phyloP scores from a whole-genome alignment of 2,888 invertebrate genomes.

The Megamerina dolium region DNA sequence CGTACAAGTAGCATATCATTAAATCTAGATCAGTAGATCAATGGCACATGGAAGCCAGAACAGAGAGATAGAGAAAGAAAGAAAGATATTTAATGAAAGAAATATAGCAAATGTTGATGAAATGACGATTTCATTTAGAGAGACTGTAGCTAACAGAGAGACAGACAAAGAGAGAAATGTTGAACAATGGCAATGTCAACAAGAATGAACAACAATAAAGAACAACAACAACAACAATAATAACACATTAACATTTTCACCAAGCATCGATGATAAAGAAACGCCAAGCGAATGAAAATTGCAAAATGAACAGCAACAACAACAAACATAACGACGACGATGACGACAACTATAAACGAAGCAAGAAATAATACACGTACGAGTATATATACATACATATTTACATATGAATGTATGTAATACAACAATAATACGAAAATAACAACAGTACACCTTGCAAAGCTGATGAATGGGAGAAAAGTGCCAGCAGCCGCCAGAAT shows the following conservation, averaged over 20 bases:
- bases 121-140: too few species aligned
- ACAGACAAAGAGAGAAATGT: too few species aligned
- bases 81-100: constrained; percentile 5
- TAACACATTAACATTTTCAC: background rate
- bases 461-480: too few species aligned
- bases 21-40: constrained; percentile 34
- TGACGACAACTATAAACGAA: background rate
- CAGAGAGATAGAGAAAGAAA: background rate
- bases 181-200: background rate
- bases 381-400: too few species aligned
- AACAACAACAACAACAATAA: constrained; percentile 2
- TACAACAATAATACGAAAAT: background rate
- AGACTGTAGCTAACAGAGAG: too few species aligned
- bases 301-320: background rate
- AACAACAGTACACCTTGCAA: background rate
- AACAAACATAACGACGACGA: background rate
- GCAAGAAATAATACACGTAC: too few species aligned
- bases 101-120: too few species aligned
- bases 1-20: constrained; percentile 11
- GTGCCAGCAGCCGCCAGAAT: too few species aligned
- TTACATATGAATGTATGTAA: too few species aligned
- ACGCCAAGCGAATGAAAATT: background rate
- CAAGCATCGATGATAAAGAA: too few species aligned
- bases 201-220: constrained; percentile 2
- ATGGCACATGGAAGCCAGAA: constrained; percentile 15